Base-by-base conservation (phyloP, 1,140 invertebrate genomes). In the Drosophila carrolli region DNA sequence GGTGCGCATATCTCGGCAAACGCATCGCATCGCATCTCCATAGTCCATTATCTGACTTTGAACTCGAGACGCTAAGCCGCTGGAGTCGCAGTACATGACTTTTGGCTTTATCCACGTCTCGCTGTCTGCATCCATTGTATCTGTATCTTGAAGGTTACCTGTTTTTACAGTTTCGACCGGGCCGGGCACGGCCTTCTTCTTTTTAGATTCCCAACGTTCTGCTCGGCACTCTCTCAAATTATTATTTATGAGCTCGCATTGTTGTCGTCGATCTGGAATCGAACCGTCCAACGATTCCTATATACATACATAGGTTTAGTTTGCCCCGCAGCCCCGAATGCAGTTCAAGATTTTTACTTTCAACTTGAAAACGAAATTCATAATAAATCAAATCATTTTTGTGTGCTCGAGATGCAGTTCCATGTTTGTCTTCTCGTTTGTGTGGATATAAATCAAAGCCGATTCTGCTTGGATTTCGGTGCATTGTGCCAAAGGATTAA, bases 241-340 rank as follows among this genome's bases (percentile, higher is more conserved):
- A 88, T 88, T 88, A 88, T 88, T 88, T 88, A 88, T 88, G 84
- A 88, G 85, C 66, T 88, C 73, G 80, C 84, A 89, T 88, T 88
- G 84, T 88, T 88, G 80, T 88, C 77, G 78, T 59, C 86, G 83
- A 88, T 89, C 83, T 83, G 79, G 50, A 66, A 78, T 85, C 82
- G 74, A 65, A 61, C 60, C 59, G 53, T 40, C 48, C 50, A 29
- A 47, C 66, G 58, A 46, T 48, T 71, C 51, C 46, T 29, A 62
- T 43, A 54, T 51, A 38, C 57, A 53, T 68, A 16, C 16, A 16
- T 16, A 37, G 57, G 40, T 61, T 65, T 14, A 40, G 32, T 23
- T 40, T 27, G 59, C 48, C 23, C 16, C 46, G 8, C 48, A 55
- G 50, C 41, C 44, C n/a, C 54, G 59, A 54, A 63, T 75, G 72